Evolutionary conservation across 2,888 invertebrate genomes (phyloP), one percentile per base, ranked within the genome.

Genomic region (Epistrophella euchroma): DNA sequence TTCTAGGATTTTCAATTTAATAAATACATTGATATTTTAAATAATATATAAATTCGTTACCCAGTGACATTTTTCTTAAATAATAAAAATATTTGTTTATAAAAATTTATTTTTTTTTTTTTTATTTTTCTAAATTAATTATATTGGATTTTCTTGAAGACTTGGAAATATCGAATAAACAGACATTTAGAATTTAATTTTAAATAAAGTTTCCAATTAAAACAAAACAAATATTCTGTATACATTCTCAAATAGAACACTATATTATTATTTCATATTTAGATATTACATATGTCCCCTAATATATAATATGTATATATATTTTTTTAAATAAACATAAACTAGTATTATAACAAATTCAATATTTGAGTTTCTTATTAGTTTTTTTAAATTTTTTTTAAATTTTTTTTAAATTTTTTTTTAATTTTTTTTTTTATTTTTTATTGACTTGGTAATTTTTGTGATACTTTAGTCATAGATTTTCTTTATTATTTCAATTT

Each of bases 161-260:
- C 70, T 82, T 82, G 58, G 35, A 60, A 52, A 68, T 68, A 83
- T 74, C 74, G 79, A 84, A 84, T 79, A 84, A 32, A 56, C 17
- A 56, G 78, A 75, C 37, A 43, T 47, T 79, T 84, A 66, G 79
- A 74, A 84, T 84, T 47, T 56, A 78, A 79, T 84, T 84, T 71
- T 84, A 75, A 84, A 68, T 52, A 66, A 52, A 52, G 56, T 50
- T 74, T 78, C 68, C 62, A 70, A 40, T 13, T 40, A 72, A 80
- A 68, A 79, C n/a, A 47, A 52, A 55, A 28, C 55, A 32, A 77
- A 68, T 45, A 64, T 17, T 68, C 68, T 68, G 52, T 68, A 60
- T 74, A 75, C 71, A 75, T 71, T 62, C 79, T 40, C 43, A 56
- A 75, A 47, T 74, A 50, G 47, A 66, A 71, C 19, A 19, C 40